Evolutionary conservation across 2,888 invertebrate species (phyloP), one percentile per base, ranked within the genome.

Genomic region (Andrena flavipes): DNA sequence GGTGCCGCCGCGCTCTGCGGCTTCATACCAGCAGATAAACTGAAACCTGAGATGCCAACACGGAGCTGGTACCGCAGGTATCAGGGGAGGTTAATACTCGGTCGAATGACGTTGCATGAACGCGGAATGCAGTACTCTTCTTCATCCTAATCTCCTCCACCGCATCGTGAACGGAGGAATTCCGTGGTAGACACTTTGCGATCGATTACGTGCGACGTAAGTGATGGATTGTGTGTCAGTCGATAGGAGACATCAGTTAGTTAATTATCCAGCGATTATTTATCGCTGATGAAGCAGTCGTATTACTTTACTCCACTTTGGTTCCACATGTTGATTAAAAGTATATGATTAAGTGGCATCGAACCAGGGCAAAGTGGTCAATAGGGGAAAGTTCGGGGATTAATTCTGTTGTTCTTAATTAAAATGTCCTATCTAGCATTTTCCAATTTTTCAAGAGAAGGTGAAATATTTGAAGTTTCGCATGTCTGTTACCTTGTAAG

Each of bases 201-300:
- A 92, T 88, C 91, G 91, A 92, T 92, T 91, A 91, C 90, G 90
- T 84, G 83, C 88, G 59, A 84, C 62, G 87, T 72, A 90, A 89
- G 89, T 89, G 90, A 89, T 82, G 85, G 87, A 90, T 88, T 89
- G 87, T 86, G 89, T 84, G 86, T 85, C 64, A 79, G 59, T 70
- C 71, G 64, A 69, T 60, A 73, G 69, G 77, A 33, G 51, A 60
- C 77, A 65, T 67, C 76, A 42, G 54, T 16, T 30, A 16, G 62
- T 33, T 72, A 42, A 54, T 67, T 56, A 26, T 42, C 33, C 16
- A 51, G 10, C 8, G n/a, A 30, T 80, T 71, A 67, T 29, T 80
- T 63, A 80, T 71, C 67, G 26, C 23, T 8, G 33, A 59, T 49
- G 23, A 10, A 35, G 23, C 33, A 13, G 13, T 23, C 10, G 20